phyloP scores from a whole-genome alignment of 1,140 invertebrate species.

The Drosophila triauraria region DNA sequence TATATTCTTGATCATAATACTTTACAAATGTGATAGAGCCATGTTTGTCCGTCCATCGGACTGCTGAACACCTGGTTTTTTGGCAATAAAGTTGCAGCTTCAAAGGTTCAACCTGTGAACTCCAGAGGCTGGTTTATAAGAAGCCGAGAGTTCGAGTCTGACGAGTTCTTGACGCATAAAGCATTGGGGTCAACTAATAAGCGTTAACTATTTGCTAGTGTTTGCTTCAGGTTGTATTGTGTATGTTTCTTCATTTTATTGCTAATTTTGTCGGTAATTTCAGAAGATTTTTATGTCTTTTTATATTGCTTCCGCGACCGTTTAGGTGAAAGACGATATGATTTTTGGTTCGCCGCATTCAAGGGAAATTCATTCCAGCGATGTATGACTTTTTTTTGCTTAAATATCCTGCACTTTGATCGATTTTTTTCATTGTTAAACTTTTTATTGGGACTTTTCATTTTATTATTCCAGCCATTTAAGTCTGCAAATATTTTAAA shows the following conservation, averaged over 20 bases:
- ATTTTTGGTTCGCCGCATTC: too few relatives aligned
- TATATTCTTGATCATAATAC: background rate
- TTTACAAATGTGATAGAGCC: background rate
- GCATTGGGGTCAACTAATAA: constrained; percentile 23
- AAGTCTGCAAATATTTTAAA: background rate
- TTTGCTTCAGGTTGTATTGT: constrained; percentile 1
- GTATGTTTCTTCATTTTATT: constrained; percentile 17
- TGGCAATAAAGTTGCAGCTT: too few relatives aligned
- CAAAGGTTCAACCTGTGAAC: too few relatives aligned
- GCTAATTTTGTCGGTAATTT: constrained; percentile 1
- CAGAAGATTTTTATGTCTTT: constrained; percentile 5
- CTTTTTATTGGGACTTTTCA: background rate
- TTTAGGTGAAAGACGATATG: constrained; percentile 1
- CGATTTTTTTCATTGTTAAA: background rate
- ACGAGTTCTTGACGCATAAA: background rate
- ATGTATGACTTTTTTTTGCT: background rate
- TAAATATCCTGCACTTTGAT: constrained; percentile 6
- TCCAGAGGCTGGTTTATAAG: background rate
- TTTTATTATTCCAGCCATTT: background rate
- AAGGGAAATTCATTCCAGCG: background rate
- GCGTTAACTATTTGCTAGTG: constrained; percentile 5
- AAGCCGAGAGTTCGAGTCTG: background rate
- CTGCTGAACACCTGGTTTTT: background rate
- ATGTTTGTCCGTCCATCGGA: background rate
- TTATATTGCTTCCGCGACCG: constrained; percentile 1